Base-by-base conservation (phyloP, 2,113 vertebrate species). In the Oreochromis aureus region DNA sequence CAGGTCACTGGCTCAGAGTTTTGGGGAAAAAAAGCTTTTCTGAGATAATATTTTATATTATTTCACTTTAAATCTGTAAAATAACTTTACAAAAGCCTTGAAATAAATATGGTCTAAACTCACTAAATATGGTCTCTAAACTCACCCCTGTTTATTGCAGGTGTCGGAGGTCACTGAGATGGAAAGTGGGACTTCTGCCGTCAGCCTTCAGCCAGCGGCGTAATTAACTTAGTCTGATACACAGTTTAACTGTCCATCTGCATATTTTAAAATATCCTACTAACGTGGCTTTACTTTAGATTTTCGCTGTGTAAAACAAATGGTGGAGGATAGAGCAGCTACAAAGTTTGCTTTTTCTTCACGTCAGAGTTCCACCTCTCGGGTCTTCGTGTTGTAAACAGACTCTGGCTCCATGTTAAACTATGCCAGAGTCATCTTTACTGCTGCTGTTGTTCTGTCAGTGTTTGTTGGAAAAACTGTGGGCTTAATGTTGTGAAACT, bases 11-110 rank as follows among this genome's bases (percentile, higher is more conserved):
- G 32, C 32, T 36, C 30, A 1, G 58, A 61, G 59, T 36, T 63
- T n/a, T 46, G 18, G 7, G 9, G 32, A 0, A 3, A 11, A 34
- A 34, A 36, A 63, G 32, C 4, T 36, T 32, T 36, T 66, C 32
- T 36, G 30, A 36, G 61, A 66, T 36, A 7, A 66, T 66, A 66
- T 66, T 66, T 36, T 12, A 66, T 66, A 66, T 66, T 66, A 12
- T 66, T 36, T 66, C 61, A 66, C 61, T 66, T 66, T 36, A 36
- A 66, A 66, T 66, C 32, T 66, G 18, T n/a, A 36, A 66, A 36
- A 66, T 66, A 66, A 66, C 18, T 63, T 36, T 0, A 63, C 18
- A 63, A 63, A 63, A 63, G 6, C 18, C 59, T 63, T 36, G 10
- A 36, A 63, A 63, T 63, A 63, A 63, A 36, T 63, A 19, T 63